Evolutionary conservation across 2,113 vertebrate species (phyloP).

Genomic region (Mola mola): DNA sequence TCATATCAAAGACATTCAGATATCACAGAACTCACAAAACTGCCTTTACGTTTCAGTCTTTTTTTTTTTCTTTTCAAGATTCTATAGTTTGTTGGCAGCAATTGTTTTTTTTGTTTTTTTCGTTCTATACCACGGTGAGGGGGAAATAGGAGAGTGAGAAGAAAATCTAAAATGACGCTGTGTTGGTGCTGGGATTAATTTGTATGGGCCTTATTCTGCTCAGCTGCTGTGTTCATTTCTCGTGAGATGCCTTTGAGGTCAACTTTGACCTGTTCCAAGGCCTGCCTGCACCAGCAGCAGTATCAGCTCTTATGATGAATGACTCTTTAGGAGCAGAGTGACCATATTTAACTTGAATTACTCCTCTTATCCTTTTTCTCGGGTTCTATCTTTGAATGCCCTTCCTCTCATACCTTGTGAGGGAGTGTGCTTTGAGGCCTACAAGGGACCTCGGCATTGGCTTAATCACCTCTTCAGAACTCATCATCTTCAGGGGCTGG

Average conservation of each 20-base stretch:
- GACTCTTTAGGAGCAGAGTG: constrained; percentile 45
- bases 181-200: constrained; percentile 9
- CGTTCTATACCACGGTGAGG: too few species aligned
- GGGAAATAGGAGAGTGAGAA: not conserved
- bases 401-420: constrained; percentile 46
- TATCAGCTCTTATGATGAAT: constrained; percentile 64
- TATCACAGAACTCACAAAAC: too few species aligned
- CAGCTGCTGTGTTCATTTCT: constrained; percentile 41
- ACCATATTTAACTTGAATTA: constrained; percentile 63
- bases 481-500: constrained; percentile 75
- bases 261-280: constrained; percentile 48
- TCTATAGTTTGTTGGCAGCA: too few species aligned
- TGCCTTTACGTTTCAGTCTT: too few species aligned
- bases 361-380: constrained; percentile 22
- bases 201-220: constrained; percentile 22
- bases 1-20: too few species aligned
- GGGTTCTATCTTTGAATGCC: constrained; percentile 39
- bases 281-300: constrained; percentile 32
- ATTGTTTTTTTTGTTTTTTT: too few species aligned
- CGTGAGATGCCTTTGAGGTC: constrained; percentile 44
- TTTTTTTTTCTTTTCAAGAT: too few species aligned
- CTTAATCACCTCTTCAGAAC: constrained; percentile 76
- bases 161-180: not conserved
- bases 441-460: constrained; percentile 49
- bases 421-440: constrained; percentile 56